A percentile compares a stretch with the other conserved stretches of the same genome.
These are phyloP conservation scores for Euspilapteryx auroguttella DNA, from an alignment of 2,888 invertebrate species.

Conservation along the genomic window DNA sequence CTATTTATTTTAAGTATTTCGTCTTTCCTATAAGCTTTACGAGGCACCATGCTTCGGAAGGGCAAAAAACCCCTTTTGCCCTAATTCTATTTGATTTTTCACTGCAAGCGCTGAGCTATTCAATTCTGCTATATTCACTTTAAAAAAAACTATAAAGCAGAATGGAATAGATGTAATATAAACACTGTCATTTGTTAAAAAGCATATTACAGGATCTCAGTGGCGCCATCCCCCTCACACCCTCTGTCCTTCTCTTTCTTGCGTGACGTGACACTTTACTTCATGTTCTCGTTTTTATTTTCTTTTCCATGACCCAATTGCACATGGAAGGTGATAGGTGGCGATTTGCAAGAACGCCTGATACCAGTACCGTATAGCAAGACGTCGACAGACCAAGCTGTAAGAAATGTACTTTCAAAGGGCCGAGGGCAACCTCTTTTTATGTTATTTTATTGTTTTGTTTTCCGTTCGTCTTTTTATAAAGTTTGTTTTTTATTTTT, in stretches of 20 bases:
- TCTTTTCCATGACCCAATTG: conserved; percentile 79
- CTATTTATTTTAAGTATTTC: conserved; percentile 22
- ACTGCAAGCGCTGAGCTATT: too few relatives aligned
- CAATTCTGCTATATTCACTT: too few relatives aligned
- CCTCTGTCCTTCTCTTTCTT: conserved; percentile 12
- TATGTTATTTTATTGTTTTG: conserved; percentile 22
- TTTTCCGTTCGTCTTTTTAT: conserved; percentile 26
- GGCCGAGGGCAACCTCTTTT: too few relatives aligned
- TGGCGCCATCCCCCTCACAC: conserved; percentile 5
- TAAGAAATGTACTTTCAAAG: conserved; percentile 87
- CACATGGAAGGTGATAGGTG: conserved; percentile 99
- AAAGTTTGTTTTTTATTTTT: conserved; percentile 29
- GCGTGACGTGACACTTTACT: conserved; percentile 39
- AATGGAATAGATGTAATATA: too few relatives aligned
- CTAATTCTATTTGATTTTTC: conserved; percentile 24
- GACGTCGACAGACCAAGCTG: conserved; percentile 99
- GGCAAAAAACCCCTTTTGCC: too few relatives aligned
- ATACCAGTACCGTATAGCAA: conserved; percentile 99
- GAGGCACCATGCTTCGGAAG: conserved; percentile 50
- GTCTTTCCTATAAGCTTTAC: conserved; percentile 42
- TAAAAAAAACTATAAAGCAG: too few relatives aligned
- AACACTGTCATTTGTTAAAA: too few relatives aligned
- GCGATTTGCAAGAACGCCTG: conserved; percentile 99
- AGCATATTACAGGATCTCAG: too few relatives aligned
- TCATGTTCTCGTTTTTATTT: conserved; percentile 60